phyloP scores from a whole-genome alignment of 2,888 invertebrate genomes.

The Meganola albula region DNA sequence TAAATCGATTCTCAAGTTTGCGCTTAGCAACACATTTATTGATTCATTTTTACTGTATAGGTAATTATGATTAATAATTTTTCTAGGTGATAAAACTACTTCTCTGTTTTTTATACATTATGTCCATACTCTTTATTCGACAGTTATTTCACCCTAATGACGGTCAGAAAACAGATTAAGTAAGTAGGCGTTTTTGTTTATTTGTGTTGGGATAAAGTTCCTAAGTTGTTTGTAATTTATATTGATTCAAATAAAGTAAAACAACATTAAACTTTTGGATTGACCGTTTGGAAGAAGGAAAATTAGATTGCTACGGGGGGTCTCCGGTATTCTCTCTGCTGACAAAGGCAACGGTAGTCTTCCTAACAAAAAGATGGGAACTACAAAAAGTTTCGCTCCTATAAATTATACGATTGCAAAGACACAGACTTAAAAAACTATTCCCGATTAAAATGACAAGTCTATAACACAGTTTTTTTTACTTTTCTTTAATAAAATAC shows the following conservation, averaged over 20 bases:
- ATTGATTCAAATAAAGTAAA: constrained; percentile 17
- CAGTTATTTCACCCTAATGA: constrained; percentile 34
- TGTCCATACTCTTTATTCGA: too few relatives aligned
- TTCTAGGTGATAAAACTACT: too few relatives aligned
- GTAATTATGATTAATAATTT: too few relatives aligned
- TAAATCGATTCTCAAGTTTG: too few relatives aligned
- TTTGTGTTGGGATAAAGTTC: too few relatives aligned
- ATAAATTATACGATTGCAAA: constrained; percentile 36
- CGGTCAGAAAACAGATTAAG: constrained; percentile 27
- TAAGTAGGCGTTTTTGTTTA: constrained; percentile 21
- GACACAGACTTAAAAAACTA: too few relatives aligned
- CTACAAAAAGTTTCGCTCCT: constrained; percentile 37
- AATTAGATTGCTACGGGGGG: constrained; percentile 62
- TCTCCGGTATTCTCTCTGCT: constrained; percentile 32
- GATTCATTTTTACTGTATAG: too few relatives aligned
- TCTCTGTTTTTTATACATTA: too few relatives aligned
- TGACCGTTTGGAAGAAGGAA: constrained; percentile 41
- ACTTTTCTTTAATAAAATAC: constrained; percentile 16
- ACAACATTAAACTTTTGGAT: constrained; percentile 30
- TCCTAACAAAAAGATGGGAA: constrained; percentile 25
- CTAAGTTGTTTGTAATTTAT: constrained; percentile 31
- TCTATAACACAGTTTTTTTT: constrained; percentile 22
- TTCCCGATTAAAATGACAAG: constrained; percentile 19
- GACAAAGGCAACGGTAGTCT: constrained; percentile 52
- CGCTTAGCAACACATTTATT: too few relatives aligned